Evolutionary conservation across 2,888 invertebrate species (phyloP).

Genomic region (Dugesia japonica): DNA sequence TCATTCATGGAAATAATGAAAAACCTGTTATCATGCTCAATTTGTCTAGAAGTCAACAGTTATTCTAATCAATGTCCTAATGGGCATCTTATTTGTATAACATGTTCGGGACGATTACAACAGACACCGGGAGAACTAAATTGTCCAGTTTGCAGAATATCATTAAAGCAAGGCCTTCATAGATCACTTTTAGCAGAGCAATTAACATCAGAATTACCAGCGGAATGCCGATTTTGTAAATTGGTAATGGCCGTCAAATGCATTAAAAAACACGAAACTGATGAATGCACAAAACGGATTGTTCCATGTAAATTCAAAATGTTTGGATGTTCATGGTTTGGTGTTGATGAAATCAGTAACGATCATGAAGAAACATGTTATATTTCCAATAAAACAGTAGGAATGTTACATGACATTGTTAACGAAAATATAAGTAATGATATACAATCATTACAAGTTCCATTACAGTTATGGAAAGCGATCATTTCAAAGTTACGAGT

Average conservation of each 20-base stretch:
- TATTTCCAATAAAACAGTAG: slow-evolving; percentile 12
- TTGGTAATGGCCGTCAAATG: background rate
- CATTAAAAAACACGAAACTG: slow-evolving; percentile 17
- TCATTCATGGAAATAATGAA: slow-evolving; percentile 27
- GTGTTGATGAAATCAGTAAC: background rate
- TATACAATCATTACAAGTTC: background rate
- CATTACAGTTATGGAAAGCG: background rate
- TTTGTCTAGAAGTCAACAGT: slow-evolving; percentile 22
- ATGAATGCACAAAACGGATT: background rate
- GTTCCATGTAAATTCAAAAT: slow-evolving; percentile 25
- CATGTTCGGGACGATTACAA: slow-evolving; percentile 14
- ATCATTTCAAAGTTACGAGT: slow-evolving; percentile 8
- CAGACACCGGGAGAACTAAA: slow-evolving; percentile 13
- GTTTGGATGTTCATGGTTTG: slow-evolving; percentile 24
- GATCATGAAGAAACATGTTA: background rate
- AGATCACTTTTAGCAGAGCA: slow-evolving; percentile 23
- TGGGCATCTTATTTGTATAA: slow-evolving; percentile 28
- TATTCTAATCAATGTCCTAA: slow-evolving; percentile 26
- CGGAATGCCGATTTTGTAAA: slow-evolving; percentile 16
- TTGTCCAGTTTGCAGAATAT: slow-evolving; percentile 31
- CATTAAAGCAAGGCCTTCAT: slow-evolving; percentile 11
- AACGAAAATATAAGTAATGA: background rate
- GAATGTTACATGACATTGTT: slow-evolving; percentile 16
- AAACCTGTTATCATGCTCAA: slow-evolving; percentile 22
- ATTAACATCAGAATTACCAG: slow-evolving; percentile 27